Evolutionary conservation across 2,888 invertebrate species (phyloP).

Genomic region (Drosophila longiperda): DNA sequence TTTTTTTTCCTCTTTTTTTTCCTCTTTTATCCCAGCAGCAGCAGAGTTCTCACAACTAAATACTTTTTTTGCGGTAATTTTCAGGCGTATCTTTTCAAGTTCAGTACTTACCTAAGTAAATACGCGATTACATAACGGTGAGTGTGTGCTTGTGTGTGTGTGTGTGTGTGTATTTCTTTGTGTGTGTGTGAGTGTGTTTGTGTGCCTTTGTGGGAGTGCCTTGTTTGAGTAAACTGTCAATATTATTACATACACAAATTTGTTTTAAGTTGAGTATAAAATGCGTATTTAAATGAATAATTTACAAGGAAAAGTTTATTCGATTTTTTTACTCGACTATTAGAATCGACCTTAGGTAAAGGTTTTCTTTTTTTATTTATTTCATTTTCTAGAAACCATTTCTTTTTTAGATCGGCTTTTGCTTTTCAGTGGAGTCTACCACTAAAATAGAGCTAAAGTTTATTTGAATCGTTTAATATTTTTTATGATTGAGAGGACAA

Average conservation of each 20-base stretch:
- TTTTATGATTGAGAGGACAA: neutral
- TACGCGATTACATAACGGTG: conserved; percentile 22
- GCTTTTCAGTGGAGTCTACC: neutral
- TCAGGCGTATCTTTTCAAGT: conserved; percentile 61
- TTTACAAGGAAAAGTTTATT: neutral
- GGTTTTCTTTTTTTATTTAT: neutral
- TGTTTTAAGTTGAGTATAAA: neutral
- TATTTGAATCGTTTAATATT: neutral
- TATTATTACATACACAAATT: neutral
- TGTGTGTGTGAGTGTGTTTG: neutral
- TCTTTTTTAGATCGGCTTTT: neutral
- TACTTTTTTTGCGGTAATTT: conserved; percentile 51
- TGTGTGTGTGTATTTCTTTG: neutral
- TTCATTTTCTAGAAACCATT: neutral
- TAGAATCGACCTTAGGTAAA: neutral
- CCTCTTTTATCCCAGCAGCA: conserved; percentile 29
- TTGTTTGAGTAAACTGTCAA: neutral
- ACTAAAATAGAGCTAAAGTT: neutral
- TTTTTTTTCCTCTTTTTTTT: neutral
- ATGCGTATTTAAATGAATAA: neutral
- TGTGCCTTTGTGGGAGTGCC: neutral
- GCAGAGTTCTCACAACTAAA: conserved; percentile 44
- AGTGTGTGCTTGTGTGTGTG: neutral
- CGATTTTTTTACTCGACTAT: neutral
- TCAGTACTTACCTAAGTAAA: conserved; percentile 60